Evolutionary conservation across 1,140 invertebrate genomes (phyloP).

Genomic region (Brevipalpus yothersi): DNA sequence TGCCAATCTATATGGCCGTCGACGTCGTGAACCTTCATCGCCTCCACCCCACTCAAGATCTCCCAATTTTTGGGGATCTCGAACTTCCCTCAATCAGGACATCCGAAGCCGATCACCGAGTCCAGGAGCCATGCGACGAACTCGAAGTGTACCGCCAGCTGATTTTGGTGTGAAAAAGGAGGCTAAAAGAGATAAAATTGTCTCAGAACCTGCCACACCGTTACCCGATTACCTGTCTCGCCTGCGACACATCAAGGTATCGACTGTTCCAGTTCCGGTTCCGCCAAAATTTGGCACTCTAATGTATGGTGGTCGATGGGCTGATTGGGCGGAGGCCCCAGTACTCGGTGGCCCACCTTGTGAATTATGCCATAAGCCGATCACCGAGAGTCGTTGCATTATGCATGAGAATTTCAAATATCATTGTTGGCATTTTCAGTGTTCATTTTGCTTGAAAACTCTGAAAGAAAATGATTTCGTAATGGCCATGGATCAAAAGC

Average conservation of each 20-base stretch:
- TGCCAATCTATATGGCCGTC: neutral
- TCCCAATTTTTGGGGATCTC: neutral
- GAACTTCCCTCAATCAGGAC: neutral
- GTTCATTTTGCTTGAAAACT: conserved; percentile 4
- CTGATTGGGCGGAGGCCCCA: neutral
- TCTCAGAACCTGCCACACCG: neutral
- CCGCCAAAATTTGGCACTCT: conserved; percentile 3
- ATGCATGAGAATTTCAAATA: neutral
- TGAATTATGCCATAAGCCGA: conserved; percentile 6
- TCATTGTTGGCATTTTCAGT: conserved; percentile 6
- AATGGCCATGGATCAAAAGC: conserved; percentile 2
- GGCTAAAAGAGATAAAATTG: neutral
- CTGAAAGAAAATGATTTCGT: conserved; percentile 2
- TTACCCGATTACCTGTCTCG: neutral
- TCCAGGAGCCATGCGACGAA: neutral
- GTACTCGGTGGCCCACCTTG: neutral
- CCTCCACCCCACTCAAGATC: neutral
- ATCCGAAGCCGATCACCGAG: neutral
- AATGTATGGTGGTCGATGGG: neutral
- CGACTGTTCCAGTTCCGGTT: neutral
- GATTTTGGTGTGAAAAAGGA: neutral
- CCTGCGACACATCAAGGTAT: neutral
- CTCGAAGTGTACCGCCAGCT: neutral
- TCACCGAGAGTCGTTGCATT: conserved; percentile 4
- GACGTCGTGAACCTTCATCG: neutral